Evolutionary conservation across 2,113 vertebrate species (phyloP), one percentile per base, ranked within the genome.

Genomic region (Laticauda colubrina): DNA sequence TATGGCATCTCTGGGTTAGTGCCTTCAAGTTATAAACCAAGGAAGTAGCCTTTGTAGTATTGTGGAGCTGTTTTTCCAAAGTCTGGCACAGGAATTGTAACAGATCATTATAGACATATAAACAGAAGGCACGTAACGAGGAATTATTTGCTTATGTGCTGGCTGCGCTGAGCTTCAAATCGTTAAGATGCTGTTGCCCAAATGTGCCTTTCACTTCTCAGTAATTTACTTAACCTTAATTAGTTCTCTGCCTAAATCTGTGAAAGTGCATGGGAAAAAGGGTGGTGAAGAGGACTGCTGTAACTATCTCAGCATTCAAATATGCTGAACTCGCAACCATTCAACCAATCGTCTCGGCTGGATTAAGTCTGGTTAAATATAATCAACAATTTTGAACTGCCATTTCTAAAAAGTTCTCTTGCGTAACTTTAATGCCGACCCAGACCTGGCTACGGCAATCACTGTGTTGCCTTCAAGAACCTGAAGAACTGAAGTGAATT

Each of bases 301-400:
- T 92, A 96, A 96, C 95, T 94, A 94, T 94, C 94, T 87, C 91
- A 93, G 88, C 93, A 95, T 96, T 94, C 96, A 96, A 96, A 94
- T 92, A 34, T 89, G 95, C 92, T 0, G 91, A 69, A 94, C 91
- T 93, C 92, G 95, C 93, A 91, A 92, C 92, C 14, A 0, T 95
- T 95, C 94, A 87, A 69, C 10, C 0, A 89, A 3, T 75, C 89
- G 5, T 91, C 94, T 95, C 81, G n/a, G 69, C 95, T 81, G 43
- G 93, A 95, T 96, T 96, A 94, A 94, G 93, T 89, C 89, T 91
- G 85, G 64, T 87, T 89, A 85, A 81, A 86, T 94, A 57, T n/a
- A 85, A 85, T 86, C 18, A 59, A 24, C 75, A 81, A 81, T 81
- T 81, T 4, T 81, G 34, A 9, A 95, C 94, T 94, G 10, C n/a